Conservation (phyloP, 2,888 invertebrate genomes). For the Dynastes hyllus region DNA sequence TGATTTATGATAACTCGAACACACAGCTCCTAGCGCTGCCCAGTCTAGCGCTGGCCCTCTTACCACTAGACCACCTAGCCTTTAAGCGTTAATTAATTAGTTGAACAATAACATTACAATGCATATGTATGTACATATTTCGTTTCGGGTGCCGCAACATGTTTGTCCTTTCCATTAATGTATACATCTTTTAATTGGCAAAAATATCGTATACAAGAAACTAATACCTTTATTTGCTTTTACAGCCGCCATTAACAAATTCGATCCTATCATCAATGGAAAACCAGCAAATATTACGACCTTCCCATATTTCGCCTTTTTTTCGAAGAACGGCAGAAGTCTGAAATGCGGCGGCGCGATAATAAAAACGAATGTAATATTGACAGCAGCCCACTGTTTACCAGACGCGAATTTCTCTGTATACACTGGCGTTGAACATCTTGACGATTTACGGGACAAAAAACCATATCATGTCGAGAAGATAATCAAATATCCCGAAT, state of each 20-base stretch:
- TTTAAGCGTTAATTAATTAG: no score
- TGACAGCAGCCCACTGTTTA: slow-evolving; percentile 20
- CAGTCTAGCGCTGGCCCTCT: no score
- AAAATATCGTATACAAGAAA: background rate
- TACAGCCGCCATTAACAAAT: background rate
- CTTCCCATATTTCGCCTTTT: slow-evolving; percentile 8
- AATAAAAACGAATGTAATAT: slow-evolving; percentile 24
- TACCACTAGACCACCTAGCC: no score
- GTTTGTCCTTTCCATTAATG: no score
- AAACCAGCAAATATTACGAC: background rate
- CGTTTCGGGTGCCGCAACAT: no score
- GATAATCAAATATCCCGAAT: slow-evolving; percentile 2
- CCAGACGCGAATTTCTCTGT: background rate
- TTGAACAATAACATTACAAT: no score
- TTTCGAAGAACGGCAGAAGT: background rate
- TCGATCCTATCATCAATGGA: slow-evolving; percentile 6
- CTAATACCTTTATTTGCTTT: background rate
- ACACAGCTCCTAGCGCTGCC: no score
- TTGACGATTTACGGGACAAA: background rate
- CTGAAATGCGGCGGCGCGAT: slow-evolving; percentile 23
- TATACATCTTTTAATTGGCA: no score
- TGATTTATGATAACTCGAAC: no score
- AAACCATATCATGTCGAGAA: background rate
- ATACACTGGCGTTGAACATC: background rate
- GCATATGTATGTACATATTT: no score